phyloP scores from a whole-genome alignment of 2,797 vertebrate species.

The Mus spretus region DNA sequence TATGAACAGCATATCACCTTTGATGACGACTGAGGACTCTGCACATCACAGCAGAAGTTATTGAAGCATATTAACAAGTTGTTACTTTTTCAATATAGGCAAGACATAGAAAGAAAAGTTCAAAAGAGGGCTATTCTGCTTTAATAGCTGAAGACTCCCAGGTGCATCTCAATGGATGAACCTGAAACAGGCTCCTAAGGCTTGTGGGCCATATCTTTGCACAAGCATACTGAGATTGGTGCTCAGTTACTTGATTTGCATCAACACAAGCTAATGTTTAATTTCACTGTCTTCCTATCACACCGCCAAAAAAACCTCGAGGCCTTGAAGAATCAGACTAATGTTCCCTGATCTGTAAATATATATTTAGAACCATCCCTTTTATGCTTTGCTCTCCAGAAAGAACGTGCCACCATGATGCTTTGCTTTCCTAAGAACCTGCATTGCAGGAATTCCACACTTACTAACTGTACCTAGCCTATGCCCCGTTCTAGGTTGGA shows the following conservation, averaged over 20 bases:
- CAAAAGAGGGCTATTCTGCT: neutral
- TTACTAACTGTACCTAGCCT: neutral
- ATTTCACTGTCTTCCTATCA: neutral
- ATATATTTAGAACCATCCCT: neutral
- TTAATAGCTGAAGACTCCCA: neutral
- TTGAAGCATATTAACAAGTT: conserved; percentile 51
- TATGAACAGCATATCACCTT: conserved; percentile 17
- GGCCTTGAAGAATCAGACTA: neutral
- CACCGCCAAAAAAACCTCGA: neutral
- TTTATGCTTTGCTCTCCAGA: neutral
- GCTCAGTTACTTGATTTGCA: conserved; percentile 63
- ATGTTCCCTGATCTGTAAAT: neutral
- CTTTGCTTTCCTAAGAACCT: neutral
- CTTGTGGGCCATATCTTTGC: neutral
- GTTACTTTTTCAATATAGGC: conserved; percentile 50
- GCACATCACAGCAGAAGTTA: conserved; percentile 51
- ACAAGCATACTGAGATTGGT: neutral
- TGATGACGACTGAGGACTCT: conserved; percentile 31
- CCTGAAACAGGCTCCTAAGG: neutral
- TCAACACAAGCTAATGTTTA: conserved; percentile 38
- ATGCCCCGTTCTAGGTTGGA: neutral
- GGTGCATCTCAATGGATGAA: neutral
- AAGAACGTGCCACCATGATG: neutral
- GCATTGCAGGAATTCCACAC: neutral
- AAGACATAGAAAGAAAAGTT: conserved; percentile 35